Evolutionary conservation across 2,113 vertebrate genomes (phyloP).

Genomic region (Dendropsophus ebraccatus): DNA sequence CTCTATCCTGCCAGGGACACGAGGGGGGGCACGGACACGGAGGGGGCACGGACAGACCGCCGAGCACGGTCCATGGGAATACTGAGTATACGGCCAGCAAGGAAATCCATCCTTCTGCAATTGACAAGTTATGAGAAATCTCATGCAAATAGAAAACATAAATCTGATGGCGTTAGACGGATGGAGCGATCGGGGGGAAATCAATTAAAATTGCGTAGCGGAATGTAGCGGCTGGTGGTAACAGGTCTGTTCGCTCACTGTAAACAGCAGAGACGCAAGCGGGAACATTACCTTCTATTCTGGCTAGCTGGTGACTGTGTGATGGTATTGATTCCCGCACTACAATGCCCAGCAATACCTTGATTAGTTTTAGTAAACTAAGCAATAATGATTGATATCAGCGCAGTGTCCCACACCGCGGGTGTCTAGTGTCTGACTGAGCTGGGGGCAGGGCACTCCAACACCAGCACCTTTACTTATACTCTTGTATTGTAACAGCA

Average conservation of each 20-base stretch:
- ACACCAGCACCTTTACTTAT: too few relatives aligned
- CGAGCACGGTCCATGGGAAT: slow-evolving; percentile 24
- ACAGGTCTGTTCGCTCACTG: neutral
- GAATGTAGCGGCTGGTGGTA: neutral
- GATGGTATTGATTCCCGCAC: too few relatives aligned
- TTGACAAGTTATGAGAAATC: slow-evolving; percentile 36
- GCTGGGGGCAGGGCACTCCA: too few relatives aligned
- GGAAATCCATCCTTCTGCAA: slow-evolving; percentile 12
- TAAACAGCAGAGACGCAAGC: neutral
- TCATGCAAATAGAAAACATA: slow-evolving; percentile 47
- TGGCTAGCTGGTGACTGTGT: neutral
- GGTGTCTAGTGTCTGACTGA: too few relatives aligned
- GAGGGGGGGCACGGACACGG: neutral
- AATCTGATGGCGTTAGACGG: slow-evolving; percentile 36
- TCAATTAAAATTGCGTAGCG: slow-evolving; percentile 42
- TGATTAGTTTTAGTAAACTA: too few relatives aligned
- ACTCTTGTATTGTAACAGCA: too few relatives aligned
- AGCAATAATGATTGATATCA: too few relatives aligned
- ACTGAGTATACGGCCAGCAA: neutral
- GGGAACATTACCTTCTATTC: neutral
- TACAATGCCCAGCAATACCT: too few relatives aligned
- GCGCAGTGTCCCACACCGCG: too few relatives aligned
- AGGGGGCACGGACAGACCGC: neutral
- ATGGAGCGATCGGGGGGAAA: slow-evolving; percentile 34
- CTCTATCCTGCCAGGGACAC: neutral